phyloP scores from a whole-genome alignment of 1,140 invertebrate species.

The Drosophila bocki region DNA sequence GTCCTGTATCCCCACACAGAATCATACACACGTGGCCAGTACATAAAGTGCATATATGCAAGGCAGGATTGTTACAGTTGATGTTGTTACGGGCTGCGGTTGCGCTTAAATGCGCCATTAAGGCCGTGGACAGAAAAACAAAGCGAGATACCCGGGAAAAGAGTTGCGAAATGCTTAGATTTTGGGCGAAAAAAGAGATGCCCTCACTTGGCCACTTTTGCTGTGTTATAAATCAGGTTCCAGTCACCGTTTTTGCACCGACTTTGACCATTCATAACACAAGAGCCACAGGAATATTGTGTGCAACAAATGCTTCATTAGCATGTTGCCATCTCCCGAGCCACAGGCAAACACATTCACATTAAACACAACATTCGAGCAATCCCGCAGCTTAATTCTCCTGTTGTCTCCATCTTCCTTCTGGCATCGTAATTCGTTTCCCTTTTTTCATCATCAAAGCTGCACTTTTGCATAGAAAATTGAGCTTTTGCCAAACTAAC shows the following conservation, averaged over 20 bases:
- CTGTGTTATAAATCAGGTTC: conserved; percentile 62
- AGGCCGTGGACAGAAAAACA: conserved; percentile 45
- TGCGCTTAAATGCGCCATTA: conserved; percentile 78
- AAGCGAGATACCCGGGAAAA: conserved; percentile 6
- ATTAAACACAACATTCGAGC: conserved; percentile 8
- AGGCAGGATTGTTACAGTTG: conserved; percentile 47
- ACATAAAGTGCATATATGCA: conserved; percentile 60
- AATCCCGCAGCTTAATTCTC: conserved; percentile 29
- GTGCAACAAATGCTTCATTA: conserved; percentile 75
- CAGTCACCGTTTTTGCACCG: conserved; percentile 26
- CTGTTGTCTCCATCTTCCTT: conserved; percentile 25
- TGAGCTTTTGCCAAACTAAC: conserved; percentile 81
- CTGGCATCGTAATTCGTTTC: conserved; percentile 69
- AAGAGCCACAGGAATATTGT: conserved; percentile 44
- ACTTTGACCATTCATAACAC: conserved; percentile 56
- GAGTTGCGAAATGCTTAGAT: conserved; percentile 54
- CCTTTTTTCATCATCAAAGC: conserved; percentile 69
- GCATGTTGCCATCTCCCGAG: conserved; percentile 35
- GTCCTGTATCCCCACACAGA: conserved; percentile 7
- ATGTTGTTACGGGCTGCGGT: conserved; percentile 69
- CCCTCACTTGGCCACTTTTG: conserved; percentile 46
- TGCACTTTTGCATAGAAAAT: conserved; percentile 78
- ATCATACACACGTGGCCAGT: conserved; percentile 15
- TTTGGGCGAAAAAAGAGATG: conserved; percentile 35
- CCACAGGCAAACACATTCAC: conserved; percentile 32